Base-by-base conservation (phyloP, 2,888 invertebrate genomes). In the Eretmocerus hayati region DNA sequence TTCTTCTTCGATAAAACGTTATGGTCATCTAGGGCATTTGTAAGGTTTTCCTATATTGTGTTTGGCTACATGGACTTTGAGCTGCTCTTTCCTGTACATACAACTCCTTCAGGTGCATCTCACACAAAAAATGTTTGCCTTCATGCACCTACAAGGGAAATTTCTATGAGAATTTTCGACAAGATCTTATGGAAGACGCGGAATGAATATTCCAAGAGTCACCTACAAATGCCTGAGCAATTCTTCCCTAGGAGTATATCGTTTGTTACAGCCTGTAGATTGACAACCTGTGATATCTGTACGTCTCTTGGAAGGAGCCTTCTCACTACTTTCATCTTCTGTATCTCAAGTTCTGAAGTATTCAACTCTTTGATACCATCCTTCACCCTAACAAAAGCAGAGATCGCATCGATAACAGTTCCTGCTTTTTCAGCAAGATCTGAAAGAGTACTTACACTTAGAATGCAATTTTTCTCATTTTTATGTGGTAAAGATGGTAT, bases 21-120 rank as follows among this genome's bases (percentile, higher is more conserved):
- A 71, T 2, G 68, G 63, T 41, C 71, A 71, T 1, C 68, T 61
- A 0, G 62, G 61, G 43, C 71, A 71, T 35, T 71, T 71, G 53
- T 69, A 69, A 1, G 71, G 71, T 32, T 71, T 71, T 11, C 69
- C 59, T 69, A 71, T 71, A 37, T 71, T 71, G 49, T 71, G 71
- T 40, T 71, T 71, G 0, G 71, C 71, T 1, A 71, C 69, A 45
- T 71, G 71, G 33, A 71, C 68, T 46, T 71, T 71, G 4, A 71
- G 50, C 37, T 71, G 71, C 40, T 71, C 71, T 1, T 69, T 60
- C 13, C 71, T 58, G 46, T n/a, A n/a, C n/a, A n/a, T 70, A 70
- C 46, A 71, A 71, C 47, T 71, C 71, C 53, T 71, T 71, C 3
- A 71, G 71, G 26, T 71, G 71, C 21, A 71, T 71, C 38, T 71